phyloP scores from a whole-genome alignment of 2,113 vertebrate species.

The Lampris incognitus region DNA sequence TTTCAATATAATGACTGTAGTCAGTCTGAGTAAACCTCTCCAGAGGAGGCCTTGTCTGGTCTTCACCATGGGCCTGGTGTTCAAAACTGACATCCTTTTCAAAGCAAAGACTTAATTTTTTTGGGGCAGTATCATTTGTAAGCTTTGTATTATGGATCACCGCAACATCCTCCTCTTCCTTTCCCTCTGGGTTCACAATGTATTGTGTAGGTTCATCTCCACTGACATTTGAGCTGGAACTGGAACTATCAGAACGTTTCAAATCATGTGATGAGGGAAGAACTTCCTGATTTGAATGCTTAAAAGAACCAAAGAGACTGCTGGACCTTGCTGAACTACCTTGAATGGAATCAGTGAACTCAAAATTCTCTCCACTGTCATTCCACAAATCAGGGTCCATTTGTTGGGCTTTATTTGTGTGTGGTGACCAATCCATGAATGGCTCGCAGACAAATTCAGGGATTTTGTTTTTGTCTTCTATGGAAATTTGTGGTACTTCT shows the following conservation, averaged over 20 bases:
- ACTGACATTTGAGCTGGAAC: constrained; percentile 71
- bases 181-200: constrained; percentile 61
- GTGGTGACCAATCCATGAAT: constrained; percentile 59
- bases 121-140: constrained; percentile 5
- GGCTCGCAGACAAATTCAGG: constrained; percentile 55
- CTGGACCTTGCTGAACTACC: constrained; percentile 66
- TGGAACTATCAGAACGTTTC: constrained; percentile 34
- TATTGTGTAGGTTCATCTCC: constrained; percentile 62
- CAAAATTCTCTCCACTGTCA: constrained; percentile 80
- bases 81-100: constrained; percentile 19
- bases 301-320: constrained; percentile 38
- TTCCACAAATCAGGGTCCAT: constrained; percentile 61
- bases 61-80: constrained; percentile 9
- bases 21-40: constrained; percentile 22
- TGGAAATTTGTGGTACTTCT: constrained; percentile 28
- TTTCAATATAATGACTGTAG: constrained; percentile 6
- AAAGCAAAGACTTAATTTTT: not conserved
- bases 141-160: not conserved
- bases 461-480: constrained; percentile 13
- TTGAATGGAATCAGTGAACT: constrained; percentile 76
- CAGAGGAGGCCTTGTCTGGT: constrained; percentile 3
- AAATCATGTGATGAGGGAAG: constrained; percentile 35
- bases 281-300: constrained; percentile 28
- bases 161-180: constrained; percentile 25
- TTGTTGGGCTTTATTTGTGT: constrained; percentile 19